Conservation (phyloP, 2,113 vertebrate species). For the Lophius piscatorius region DNA sequence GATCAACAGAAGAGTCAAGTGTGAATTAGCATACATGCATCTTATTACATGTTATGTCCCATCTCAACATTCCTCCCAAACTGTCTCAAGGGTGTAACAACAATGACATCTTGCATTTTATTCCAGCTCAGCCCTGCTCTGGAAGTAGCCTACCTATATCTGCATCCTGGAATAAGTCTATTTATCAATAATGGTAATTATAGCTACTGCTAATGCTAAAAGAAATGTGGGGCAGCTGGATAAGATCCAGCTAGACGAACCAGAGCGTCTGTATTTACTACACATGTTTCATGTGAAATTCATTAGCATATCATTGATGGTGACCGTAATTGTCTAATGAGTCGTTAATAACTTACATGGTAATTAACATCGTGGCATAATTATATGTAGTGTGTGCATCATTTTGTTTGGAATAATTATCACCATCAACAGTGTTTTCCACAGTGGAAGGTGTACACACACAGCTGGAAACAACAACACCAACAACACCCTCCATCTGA, state of each 20-base stretch:
- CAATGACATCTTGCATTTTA: too few relatives aligned
- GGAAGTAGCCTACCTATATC: neutral
- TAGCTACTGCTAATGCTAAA: neutral
- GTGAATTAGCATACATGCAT: neutral
- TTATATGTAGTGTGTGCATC: slow-evolving; percentile 76
- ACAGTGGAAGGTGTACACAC: slow-evolving; percentile 39
- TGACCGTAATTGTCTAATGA: slow-evolving; percentile 82
- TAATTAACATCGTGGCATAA: slow-evolving; percentile 83
- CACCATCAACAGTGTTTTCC: slow-evolving; percentile 50
- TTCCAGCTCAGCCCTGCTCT: too few relatives aligned
- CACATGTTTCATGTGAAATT: slow-evolving; percentile 64
- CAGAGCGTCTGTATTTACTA: slow-evolving; percentile 32
- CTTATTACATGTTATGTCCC: too few relatives aligned
- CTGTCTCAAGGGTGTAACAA: too few relatives aligned
- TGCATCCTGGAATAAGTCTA: neutral
- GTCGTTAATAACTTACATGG: slow-evolving; percentile 78
- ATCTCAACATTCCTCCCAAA: too few relatives aligned
- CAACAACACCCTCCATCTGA: neutral
- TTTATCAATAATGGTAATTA: slow-evolving; percentile 4
- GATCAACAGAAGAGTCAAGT: neutral
- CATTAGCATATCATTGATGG: slow-evolving; percentile 80
- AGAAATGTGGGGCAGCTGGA: neutral
- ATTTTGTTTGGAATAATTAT: slow-evolving; percentile 76
- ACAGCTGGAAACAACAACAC: slow-evolving; percentile 5
- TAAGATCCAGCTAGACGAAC: neutral